phyloP scores from a whole-genome alignment of 92 coral and sea anemone species.

The Epizoanthus fatuus region DNA sequence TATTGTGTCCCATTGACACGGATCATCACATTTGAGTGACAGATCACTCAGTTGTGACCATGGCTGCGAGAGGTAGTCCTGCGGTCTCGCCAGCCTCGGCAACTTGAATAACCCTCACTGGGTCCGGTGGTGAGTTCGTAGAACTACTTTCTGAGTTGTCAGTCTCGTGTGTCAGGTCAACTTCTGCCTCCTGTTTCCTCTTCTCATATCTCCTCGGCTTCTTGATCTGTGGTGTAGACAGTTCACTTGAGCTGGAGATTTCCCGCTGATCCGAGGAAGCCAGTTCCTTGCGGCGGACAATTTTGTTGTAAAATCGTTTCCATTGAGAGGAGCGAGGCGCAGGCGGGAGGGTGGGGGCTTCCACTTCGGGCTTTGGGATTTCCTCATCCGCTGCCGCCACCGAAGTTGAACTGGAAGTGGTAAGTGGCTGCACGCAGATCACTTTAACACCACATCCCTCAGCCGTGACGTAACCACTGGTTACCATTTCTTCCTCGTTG shows the following conservation, averaged over 20 bases:
- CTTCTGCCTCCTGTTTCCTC: background rate
- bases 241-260: background rate
- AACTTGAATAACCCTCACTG: too few relatives aligned
- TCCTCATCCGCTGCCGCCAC: background rate
- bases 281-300: background rate
- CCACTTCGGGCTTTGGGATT: background rate
- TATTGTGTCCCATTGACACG: background rate
- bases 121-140: too few relatives aligned
- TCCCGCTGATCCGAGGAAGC: background rate
- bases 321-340: background rate
- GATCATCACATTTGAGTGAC: too few relatives aligned
- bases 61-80: background rate
- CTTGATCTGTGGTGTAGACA: background rate
- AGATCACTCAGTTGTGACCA: background rate
- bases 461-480: background rate
- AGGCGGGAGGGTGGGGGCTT: background rate
- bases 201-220: background rate
- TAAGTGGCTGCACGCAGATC: background rate
- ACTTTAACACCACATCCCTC: background rate
- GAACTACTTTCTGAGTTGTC: background rate
- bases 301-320: background rate
- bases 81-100: too few relatives aligned
- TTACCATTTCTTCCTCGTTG: background rate
- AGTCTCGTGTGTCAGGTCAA: background rate
- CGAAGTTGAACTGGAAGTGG: slow-evolving; percentile 2